Evolutionary conservation across 2,888 invertebrate genomes (phyloP), one percentile per base, ranked within the genome.

Genomic region (Neelides folsomi): DNA sequence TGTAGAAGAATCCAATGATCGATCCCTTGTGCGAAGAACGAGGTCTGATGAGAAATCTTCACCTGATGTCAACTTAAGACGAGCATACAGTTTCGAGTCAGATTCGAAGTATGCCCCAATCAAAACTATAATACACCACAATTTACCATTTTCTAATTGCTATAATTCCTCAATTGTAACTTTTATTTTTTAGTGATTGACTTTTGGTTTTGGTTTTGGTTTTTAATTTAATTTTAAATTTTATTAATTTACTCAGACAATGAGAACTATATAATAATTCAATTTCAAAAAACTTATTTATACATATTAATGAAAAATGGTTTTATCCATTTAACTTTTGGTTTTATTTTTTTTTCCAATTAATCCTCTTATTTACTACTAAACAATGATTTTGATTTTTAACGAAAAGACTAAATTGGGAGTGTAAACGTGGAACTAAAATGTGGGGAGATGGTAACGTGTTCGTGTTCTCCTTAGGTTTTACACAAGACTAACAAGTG

Each of bases 11-110:
- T 13, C 50, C 18, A 55, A 49, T 41, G 64, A 64, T 45, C 56
- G 57, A 52, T 52, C 53, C 16, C 20, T 58, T 19, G 59, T 58
- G 13, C 52, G 61, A 43, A 50, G 64, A 52, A 64, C 62, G 7
- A 55, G 57, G 19, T 59, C 60, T 52, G 62, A 60, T 51, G 55
- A 57, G 8, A 52, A 56, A 36, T 39, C 54, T 10, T 53, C 49
- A 35, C 47, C 55, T 58, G 83, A 83, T 69, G 79, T 82, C 58
- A 78, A 82, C 60, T 74, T 88, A 56, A 77, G 86, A 70, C 78
- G 87, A 70, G 84, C 86, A 43, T 85, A 86, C 70, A 88, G 87
- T 73, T 86, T 86, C 70, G 86, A 87, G 71, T 83, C 83, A 67
- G 87, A 88, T 71, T 83, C 85, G 74, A 83, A 83, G 88, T 88